These are phyloP conservation scores for Drosophila atripex DNA, from an alignment of 2,888 invertebrate species.

Conservation along the genomic window DNA sequence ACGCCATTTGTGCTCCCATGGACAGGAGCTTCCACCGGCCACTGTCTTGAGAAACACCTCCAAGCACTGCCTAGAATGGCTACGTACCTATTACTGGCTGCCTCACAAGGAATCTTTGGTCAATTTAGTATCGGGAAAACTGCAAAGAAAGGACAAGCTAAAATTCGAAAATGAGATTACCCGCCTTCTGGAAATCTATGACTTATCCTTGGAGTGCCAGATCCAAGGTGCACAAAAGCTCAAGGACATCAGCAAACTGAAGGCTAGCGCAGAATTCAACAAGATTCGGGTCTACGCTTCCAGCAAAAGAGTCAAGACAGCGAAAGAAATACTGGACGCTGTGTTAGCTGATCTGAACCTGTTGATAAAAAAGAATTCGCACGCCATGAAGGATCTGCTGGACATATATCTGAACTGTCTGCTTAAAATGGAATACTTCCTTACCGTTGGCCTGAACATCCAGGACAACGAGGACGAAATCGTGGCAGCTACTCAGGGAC, in stretches of 20 bases:
- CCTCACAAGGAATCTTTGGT: conserved; percentile 69
- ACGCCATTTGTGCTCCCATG: conserved; percentile 83
- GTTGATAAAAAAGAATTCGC: conserved; percentile 52
- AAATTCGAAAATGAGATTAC: conserved; percentile 71
- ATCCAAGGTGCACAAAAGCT: conserved; percentile 67
- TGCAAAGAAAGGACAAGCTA: conserved; percentile 70
- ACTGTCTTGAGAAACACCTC: conserved; percentile 76
- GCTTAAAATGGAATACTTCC: conserved; percentile 79
- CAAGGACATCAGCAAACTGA: conserved; percentile 65
- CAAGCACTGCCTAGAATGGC: conserved; percentile 80
- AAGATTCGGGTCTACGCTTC: conserved; percentile 65
- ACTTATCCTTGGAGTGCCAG: conserved; percentile 72
- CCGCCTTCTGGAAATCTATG: conserved; percentile 73
- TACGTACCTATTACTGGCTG: conserved; percentile 82
- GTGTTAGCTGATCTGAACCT: conserved; percentile 57
- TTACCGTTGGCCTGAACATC: conserved; percentile 59
- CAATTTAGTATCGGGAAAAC: conserved; percentile 69
- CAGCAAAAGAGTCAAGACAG: conserved; percentile 42
- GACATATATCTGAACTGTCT: conserved; percentile 71
- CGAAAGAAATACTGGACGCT: conserved; percentile 47
- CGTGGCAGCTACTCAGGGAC: conserved; percentile 67
- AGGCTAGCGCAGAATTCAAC: conserved; percentile 67
- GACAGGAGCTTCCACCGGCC: conserved; percentile 79
- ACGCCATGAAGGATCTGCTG: conserved; percentile 67
- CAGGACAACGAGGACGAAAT: conserved; percentile 58